Evolutionary conservation across 2,888 invertebrate species (phyloP).

Genomic region (Helleia helle): DNA sequence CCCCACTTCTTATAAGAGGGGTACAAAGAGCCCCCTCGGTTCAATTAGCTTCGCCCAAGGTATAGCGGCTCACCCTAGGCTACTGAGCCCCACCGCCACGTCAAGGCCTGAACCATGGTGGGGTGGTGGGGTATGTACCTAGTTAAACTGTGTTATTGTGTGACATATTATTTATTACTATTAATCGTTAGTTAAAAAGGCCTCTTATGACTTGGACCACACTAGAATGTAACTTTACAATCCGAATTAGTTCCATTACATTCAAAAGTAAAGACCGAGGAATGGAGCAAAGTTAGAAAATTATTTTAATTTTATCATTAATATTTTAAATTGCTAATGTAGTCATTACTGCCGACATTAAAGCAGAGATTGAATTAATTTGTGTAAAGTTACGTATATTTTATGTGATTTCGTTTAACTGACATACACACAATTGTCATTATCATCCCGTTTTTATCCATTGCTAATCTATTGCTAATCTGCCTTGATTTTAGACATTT

Average conservation of each 20-base stretch:
- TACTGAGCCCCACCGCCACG: too few species aligned
- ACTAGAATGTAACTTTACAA: constrained; percentile 16
- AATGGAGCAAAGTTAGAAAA: constrained; percentile 14
- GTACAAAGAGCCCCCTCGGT: too few species aligned
- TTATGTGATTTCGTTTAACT: background rate
- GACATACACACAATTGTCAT: background rate
- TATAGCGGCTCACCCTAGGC: too few species aligned
- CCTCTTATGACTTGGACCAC: constrained; percentile 22
- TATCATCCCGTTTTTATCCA: background rate
- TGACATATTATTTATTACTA: too few species aligned
- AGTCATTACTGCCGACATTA: constrained; percentile 1
- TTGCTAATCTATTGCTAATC: too few species aligned
- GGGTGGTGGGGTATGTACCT: too few species aligned
- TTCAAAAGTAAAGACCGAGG: constrained; percentile 14
- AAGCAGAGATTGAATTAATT: constrained; percentile 4
- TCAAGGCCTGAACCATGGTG: too few species aligned
- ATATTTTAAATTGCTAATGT: constrained; percentile 8
- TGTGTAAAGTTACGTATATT: background rate
- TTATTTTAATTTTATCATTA: constrained; percentile 15
- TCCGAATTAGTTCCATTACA: constrained; percentile 25
- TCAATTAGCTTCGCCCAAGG: too few species aligned
- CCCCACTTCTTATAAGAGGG: too few species aligned
- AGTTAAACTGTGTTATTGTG: too few species aligned
- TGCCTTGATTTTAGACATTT: too few species aligned
- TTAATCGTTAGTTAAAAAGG: too few species aligned